Evolutionary conservation across 1,140 invertebrate genomes (phyloP), one percentile per base, ranked within the genome.

Genomic region (Lineus longissimus): DNA sequence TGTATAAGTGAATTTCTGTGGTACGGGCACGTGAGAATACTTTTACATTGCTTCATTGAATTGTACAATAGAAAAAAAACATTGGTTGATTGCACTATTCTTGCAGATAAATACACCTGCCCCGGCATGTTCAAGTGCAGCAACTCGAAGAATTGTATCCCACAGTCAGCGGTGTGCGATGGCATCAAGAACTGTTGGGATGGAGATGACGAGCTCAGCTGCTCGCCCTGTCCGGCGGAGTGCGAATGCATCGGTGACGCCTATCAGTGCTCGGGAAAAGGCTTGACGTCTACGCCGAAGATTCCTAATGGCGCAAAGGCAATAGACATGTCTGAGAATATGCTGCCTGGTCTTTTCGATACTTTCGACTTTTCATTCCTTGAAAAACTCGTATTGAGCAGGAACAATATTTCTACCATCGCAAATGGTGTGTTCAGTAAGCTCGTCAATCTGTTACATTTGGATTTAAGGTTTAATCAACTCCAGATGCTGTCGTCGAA

Each of bases 131-230:
- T 60, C 31, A 41, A 43, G 45, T 70, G 68, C 29, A n/a, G 31
- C 0, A 45, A 40, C 11, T 45, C 4, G 1, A 30, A 0, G 4
- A 41, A 19, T 15, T 70, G 68, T 56, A 17, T 70, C 2, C 41
- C 30, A 1, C 36, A 63, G 1, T 13, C 17, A 15, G 41, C 62
- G 13, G 64, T 70, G 9, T 69, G 67, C 54, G 59, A 70, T 55
- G 62, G 61, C 0, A 19, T 41, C 29, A 7, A 13, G 19, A 27
- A 73, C 6, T 73, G 71, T 63, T 57, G 47, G 4, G 0, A 33
- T 4, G 51, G 51, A 6, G 69, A 72, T 23, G 71, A 72, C 47
- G 71, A 72, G 45, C 33, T 7, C 33, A 7, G 15, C 33, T 54
- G 0, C 25, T 61, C 7, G 33, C 61, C 6, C 22, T 70, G 66